Percentiles rank a stretch among this genome's conserved stretches.
These are phyloP conservation scores for Aporrectodea caliginosa DNA, from an alignment of 1,140 invertebrate species.

Conservation along the genomic window DNA sequence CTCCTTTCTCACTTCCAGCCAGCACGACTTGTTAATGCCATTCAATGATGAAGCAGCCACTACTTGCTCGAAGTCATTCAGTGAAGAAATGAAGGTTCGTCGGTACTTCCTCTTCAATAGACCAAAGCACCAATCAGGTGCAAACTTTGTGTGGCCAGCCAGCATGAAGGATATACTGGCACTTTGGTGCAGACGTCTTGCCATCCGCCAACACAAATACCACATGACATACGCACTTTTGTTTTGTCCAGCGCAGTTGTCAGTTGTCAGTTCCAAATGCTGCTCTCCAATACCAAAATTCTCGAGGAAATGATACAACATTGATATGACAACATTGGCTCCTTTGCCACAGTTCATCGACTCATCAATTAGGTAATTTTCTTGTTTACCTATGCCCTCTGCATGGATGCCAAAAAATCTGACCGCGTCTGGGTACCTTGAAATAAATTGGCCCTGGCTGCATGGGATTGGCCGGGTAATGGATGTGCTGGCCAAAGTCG, in stretches of 20 bases:
- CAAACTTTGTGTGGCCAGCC: constrained; percentile 41
- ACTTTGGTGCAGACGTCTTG: constrained; percentile 29
- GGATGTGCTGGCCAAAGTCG: neutral
- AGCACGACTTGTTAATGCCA: neutral
- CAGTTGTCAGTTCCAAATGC: constrained; percentile 33
- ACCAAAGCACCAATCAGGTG: constrained; percentile 43
- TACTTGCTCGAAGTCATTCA: constrained; percentile 7
- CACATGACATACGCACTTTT: constrained; percentile 39
- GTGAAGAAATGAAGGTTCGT: constrained; percentile 21
- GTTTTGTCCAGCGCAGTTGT: constrained; percentile 41
- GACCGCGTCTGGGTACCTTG: neutral
- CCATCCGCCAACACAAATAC: constrained; percentile 39
- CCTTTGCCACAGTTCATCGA: constrained; percentile 29
- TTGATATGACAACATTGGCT: constrained; percentile 27
- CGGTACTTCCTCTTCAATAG: constrained; percentile 37
- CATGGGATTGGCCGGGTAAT: neutral
- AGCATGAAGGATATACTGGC: constrained; percentile 37
- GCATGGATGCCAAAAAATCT: neutral
- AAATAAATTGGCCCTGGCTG: neutral
- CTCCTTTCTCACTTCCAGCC: constrained; percentile 29
- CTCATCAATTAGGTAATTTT: constrained; percentile 39
- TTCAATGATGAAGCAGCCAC: neutral
- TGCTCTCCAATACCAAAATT: constrained; percentile 35
- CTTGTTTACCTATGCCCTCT: constrained; percentile 15
- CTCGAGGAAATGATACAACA: constrained; percentile 33